These are phyloP conservation scores for Silurus aristotelis DNA, from an alignment of 2,797 vertebrate genomes.

Conservation along the genomic window DNA sequence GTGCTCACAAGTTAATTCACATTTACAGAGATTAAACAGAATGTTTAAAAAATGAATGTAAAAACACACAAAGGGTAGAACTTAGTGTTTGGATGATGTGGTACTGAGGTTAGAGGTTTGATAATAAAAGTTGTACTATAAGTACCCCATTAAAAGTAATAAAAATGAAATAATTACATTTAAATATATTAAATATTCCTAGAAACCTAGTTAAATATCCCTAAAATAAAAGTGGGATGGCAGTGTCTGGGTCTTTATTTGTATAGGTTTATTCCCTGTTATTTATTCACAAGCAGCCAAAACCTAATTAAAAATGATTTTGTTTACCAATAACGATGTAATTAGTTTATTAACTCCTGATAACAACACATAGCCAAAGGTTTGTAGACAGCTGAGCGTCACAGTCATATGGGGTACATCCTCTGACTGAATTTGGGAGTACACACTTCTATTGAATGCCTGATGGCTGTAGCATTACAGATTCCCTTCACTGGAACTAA, in stretches of 20 bases:
- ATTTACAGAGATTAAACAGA: background rate
- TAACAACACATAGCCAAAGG: background rate
- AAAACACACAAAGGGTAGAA: background rate
- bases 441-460: background rate
- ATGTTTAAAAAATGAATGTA: background rate
- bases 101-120: background rate
- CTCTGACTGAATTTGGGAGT: background rate
- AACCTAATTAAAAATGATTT: background rate
- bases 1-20: background rate
- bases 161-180: background rate
- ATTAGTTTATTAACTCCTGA: background rate
- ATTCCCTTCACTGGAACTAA: background rate
- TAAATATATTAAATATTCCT: background rate
- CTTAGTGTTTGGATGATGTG: background rate
- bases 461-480: background rate
- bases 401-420: too few relatives aligned
- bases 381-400: background rate
- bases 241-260: background rate
- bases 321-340: background rate
- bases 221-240: background rate
- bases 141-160: background rate
- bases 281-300: background rate
- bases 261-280: background rate
- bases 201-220: background rate
- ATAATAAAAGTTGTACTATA: background rate